Conservation (phyloP, 2,113 vertebrate species). For the Sphyrna mokarran region DNA sequence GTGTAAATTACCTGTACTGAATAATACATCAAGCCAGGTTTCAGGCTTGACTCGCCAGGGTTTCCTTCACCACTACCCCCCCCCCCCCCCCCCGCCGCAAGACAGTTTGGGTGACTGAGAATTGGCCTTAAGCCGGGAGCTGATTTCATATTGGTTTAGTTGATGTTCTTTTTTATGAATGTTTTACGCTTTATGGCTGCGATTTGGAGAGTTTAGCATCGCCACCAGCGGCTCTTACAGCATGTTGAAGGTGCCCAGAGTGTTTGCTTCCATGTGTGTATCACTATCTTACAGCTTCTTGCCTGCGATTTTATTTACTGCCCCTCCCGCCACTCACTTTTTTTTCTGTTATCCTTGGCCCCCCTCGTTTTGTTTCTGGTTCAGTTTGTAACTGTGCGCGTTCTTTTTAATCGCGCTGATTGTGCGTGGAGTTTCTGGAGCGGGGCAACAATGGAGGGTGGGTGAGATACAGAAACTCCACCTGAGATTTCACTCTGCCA, state of each 20-base stretch:
- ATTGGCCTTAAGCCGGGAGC: background rate
- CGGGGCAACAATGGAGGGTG: background rate
- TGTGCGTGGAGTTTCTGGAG: background rate
- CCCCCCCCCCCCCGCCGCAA: background rate
- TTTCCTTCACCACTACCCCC: too few relatives aligned
- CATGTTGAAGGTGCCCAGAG: background rate
- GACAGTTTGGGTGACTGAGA: too few relatives aligned
- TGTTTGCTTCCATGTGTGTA: background rate
- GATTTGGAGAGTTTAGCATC: background rate
- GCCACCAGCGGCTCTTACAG: background rate
- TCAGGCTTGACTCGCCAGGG: background rate
- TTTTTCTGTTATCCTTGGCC: background rate
- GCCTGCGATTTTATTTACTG: background rate
- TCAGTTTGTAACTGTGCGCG: background rate
- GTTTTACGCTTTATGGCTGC: background rate
- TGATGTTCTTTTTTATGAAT: background rate
- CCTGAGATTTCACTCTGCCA: background rate
- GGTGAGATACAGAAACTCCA: background rate
- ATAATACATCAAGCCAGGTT: background rate
- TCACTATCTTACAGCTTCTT: background rate
- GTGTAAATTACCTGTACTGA: background rate
- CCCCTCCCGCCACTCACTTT: background rate
- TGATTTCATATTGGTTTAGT: background rate
- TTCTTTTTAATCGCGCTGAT: background rate
- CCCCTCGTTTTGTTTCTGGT: background rate